A percentile compares a stretch with the other conserved stretches of the same genome.
Evolutionary conservation across 2,113 vertebrate species (phyloP).

Genomic region (Oreochromis spilurus): DNA sequence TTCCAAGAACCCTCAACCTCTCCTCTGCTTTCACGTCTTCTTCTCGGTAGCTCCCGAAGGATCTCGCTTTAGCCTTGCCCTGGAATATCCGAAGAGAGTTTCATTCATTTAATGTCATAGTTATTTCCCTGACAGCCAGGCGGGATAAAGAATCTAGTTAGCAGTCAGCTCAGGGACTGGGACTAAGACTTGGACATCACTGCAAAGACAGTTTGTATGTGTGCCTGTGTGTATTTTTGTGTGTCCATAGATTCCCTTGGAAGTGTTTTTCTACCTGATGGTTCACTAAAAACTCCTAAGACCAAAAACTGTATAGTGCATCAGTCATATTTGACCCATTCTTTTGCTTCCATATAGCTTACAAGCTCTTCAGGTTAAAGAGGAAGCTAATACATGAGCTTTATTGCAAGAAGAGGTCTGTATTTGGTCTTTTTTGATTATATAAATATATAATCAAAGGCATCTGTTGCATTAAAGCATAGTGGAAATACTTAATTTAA

Average conservation of each 20-base stretch:
- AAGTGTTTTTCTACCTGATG: background rate
- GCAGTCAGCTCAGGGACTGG: slow-evolving; percentile 38
- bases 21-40: background rate
- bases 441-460: background rate
- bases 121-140: slow-evolving; percentile 39
- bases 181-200: slow-evolving; percentile 18
- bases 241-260: background rate
- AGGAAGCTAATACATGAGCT: background rate
- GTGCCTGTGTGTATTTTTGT: background rate
- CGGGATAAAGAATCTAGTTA: slow-evolving; percentile 42
- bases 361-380: background rate
- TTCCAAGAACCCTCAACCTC: background rate
- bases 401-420: background rate
- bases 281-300: background rate
- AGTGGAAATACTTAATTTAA: background rate
- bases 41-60: background rate
- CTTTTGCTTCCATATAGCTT: background rate
- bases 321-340: background rate
- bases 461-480: no score
- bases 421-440: background rate
- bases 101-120: slow-evolving; percentile 47
- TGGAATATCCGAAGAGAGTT: slow-evolving; percentile 46
- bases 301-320: background rate
- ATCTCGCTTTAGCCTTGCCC: background rate
- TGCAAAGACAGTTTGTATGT: slow-evolving; percentile 6